Percentiles rank a stretch among this genome's conserved stretches.
Evolutionary conservation across 2,113 vertebrate species (phyloP).

Genomic region (Phocoena phocoena): DNA sequence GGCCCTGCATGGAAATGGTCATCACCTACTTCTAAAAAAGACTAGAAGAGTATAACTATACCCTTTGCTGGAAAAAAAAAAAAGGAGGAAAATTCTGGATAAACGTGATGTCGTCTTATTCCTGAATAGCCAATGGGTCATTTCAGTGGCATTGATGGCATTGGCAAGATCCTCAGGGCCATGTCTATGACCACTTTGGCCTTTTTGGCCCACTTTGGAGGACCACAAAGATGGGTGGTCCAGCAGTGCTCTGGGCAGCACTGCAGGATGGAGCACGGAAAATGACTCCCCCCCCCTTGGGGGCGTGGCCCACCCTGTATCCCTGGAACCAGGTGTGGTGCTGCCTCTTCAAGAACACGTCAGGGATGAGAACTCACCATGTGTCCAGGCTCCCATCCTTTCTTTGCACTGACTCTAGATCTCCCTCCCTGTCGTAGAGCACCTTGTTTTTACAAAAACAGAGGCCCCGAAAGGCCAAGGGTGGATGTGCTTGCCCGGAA

Average conservation of each 20-base stretch:
- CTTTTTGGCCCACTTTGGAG: not conserved
- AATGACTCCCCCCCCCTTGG: rapidly evolving
- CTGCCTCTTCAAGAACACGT: not conserved
- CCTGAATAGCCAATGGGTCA: not conserved
- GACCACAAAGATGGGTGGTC: not conserved
- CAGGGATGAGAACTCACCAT: not conserved
- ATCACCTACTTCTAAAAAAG: not conserved
- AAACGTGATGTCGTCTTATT: not conserved
- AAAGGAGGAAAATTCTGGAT: not conserved
- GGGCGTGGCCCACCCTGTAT: not conserved
- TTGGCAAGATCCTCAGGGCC: not conserved
- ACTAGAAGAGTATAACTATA: rapidly evolving
- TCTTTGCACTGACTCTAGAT: not conserved
- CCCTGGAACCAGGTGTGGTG: not conserved
- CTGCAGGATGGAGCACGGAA: not conserved
- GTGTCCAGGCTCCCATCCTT: not conserved
- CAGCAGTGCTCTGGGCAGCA: not conserved
- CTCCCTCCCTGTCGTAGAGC: not conserved
- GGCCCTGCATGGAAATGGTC: not conserved
- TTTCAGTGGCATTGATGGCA: not conserved
- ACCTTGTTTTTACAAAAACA: not conserved
- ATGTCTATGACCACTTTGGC: not conserved
- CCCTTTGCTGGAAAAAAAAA: not conserved
- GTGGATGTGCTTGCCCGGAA: rapidly evolving
- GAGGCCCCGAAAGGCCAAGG: not conserved